Evolutionary conservation across 2,797 vertebrate species (phyloP), one percentile per base, ranked within the genome.

Genomic region (Myotis planiceps): DNA sequence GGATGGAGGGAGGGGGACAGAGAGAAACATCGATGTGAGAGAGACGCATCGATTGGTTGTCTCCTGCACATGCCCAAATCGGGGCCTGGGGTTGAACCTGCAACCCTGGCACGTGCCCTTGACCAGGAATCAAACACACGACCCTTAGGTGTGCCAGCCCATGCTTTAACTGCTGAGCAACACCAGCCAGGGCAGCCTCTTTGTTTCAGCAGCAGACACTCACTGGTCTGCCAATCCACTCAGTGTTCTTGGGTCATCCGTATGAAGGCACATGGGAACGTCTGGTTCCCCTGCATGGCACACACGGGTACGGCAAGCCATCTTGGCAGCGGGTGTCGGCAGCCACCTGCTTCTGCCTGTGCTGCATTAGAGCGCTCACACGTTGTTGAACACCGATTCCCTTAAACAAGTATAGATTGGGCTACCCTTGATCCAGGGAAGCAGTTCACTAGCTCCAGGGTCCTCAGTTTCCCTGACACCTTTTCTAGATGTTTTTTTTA

Each of bases 401-500:
- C 15, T 10, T 71, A 39, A 9, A 9, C 32, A 6, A 65, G 27
- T 25, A 13, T n/a, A 39, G 29, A 2, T 4, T 18, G 63, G 47
- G 8, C 47, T 78, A 74, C 8, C 29, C 51, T 49, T 14, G 27
- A 27, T 7, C 25, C 25, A 34, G 47, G 53, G 66, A 68, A 91
- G 68, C 16, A 18, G 37, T 39, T 65, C 16, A 4, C 7, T 7
- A 29, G 13, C n/a, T 82, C 21, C 21, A 8, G 16, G 4, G 21
- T 27, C 42, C 21, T 74, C 23, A n/a, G 29, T 84, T 93, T 86
- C 53, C 74, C 63, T 45, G 29, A 60, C 6, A 58, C 4, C 37
- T 81, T 32, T 89, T 76, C 79, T 68, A 49, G 51, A 53, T 60
- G 3, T 55, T 78, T 76, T 76, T 88, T 81, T 58, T n/a, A 55